Base-by-base conservation (phyloP, 2,888 invertebrate genomes). In the Drosophila ustulata region DNA sequence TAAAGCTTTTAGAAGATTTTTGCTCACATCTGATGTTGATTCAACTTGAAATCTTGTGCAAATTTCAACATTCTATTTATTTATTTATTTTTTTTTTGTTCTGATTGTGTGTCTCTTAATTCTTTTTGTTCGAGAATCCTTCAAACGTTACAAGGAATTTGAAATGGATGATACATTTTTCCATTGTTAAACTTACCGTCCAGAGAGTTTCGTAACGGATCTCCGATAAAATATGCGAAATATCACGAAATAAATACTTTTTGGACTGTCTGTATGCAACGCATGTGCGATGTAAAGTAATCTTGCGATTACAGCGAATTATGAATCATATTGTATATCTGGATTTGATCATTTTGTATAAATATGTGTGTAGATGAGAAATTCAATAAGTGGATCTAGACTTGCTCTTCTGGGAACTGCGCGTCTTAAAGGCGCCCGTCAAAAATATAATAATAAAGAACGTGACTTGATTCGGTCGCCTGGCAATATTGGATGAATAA, bases 1-100 rank as follows among this genome's bases (percentile, higher is more conserved):
- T 53, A 64, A 58, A 47, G 56, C 50, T 51, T 46, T 55, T 43
- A 23, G 39, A 61, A 32, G 52, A 64, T 37, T 37, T 53, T 66
- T 66, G 32, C 50, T 34, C 49, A 26, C 18, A 13, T 25, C 51
- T 52, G 50, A 46, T 55, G 34, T 39, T 37, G 9, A 9, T 47
- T 47, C 11, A 59, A 62, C 43, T 46, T 53, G n/a, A 41, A 59
- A 47, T 46, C 5, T 45, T 56, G 34, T 30, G 41, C 49, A 49
- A 56, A 39, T 47, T 64, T 47, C 5, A 30, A 4, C 5, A 49
- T 30, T 32, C 9, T 9, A 8, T 3, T 8, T 8, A 8, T 32
- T 30, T 8, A 8, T 32, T 32, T 9, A 3, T 63, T 30, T 64
- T 41, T 30, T 23, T 26, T 43, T 71, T 30, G 25, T 28, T 47